Conservation (phyloP, 2,797 vertebrate species). For the Coregonus ussuriensis region DNA sequence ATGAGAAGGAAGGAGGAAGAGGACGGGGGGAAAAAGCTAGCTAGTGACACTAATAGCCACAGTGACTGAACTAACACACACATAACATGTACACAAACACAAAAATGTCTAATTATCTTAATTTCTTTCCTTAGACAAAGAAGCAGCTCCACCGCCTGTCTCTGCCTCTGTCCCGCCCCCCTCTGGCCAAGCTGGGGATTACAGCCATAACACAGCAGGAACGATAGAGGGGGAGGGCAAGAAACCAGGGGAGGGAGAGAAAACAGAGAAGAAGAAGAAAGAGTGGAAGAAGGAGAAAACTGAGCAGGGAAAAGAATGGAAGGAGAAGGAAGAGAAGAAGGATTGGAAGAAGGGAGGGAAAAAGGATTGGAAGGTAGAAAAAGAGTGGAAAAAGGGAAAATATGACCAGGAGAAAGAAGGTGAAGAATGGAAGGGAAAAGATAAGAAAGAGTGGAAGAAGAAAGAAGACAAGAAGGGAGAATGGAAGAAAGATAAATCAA, state of each 20-base stretch:
- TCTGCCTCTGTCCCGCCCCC: constrained; percentile 48
- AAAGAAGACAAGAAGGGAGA: constrained; percentile 23
- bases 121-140: constrained; percentile 44
- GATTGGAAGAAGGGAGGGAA: constrained; percentile 37
- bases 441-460: constrained; percentile 42
- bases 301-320: constrained; percentile 35
- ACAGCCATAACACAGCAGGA: constrained; percentile 27
- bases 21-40: background rate
- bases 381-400: constrained; percentile 42
- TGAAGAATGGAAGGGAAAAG: constrained; percentile 26
- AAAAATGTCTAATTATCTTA: background rate
- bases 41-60: too few species aligned
- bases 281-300: constrained; percentile 23
- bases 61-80: background rate
- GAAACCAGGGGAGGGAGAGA: constrained; percentile 28
- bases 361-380: constrained; percentile 50
- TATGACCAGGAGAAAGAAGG: constrained; percentile 44
- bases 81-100: background rate
- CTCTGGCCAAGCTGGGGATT: constrained; percentile 57
- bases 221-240: constrained; percentile 25
- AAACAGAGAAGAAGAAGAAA: constrained; percentile 44
- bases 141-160: constrained; percentile 17
- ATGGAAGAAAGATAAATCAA: constrained; percentile 19
- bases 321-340: constrained; percentile 45
- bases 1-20: background rate